Evolutionary conservation across 2,797 vertebrate genomes (phyloP).

Genomic region (Apodemus agrarius): DNA sequence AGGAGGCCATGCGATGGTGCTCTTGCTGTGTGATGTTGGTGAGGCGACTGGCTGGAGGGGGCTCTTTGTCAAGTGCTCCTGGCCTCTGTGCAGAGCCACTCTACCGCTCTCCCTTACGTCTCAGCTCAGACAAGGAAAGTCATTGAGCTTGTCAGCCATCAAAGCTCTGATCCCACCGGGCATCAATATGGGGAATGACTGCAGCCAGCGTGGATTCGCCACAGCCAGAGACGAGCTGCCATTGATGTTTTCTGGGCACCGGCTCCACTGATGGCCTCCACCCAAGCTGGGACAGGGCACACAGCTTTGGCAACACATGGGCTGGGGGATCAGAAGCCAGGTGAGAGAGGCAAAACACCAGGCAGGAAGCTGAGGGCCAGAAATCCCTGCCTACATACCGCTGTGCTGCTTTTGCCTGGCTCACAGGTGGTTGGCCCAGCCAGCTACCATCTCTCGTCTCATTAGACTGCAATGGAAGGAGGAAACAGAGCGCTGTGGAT

Average conservation of each 20-base stretch:
- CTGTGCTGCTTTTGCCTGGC: constrained; percentile 76
- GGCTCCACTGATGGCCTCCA: constrained; percentile 74
- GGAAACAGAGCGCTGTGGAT: not conserved
- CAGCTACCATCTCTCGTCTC: not conserved
- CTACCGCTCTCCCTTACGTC: not conserved
- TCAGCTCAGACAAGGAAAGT: constrained; percentile 30
- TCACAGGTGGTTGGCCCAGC: constrained; percentile 52
- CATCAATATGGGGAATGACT: not conserved
- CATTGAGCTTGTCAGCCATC: not conserved
- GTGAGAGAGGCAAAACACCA: constrained; percentile 83
- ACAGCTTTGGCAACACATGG: constrained; percentile 83
- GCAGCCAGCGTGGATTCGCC: not conserved
- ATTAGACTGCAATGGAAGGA: not conserved
- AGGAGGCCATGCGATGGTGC: not conserved
- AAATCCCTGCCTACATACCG: constrained; percentile 81
- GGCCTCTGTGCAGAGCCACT: not conserved
- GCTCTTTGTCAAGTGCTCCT: not conserved
- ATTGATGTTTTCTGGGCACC: constrained; percentile 78
- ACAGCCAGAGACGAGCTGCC: not conserved
- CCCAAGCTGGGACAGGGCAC: constrained; percentile 80
- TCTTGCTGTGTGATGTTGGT: not conserved
- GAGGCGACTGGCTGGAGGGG: too few relatives aligned
- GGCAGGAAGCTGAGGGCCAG: constrained; percentile 82
- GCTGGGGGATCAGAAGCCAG: constrained; percentile 83
- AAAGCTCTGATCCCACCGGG: constrained; percentile 17